Evolutionary conservation across 1,140 invertebrate genomes (phyloP).

Genomic region (Ooceraea biroi): DNA sequence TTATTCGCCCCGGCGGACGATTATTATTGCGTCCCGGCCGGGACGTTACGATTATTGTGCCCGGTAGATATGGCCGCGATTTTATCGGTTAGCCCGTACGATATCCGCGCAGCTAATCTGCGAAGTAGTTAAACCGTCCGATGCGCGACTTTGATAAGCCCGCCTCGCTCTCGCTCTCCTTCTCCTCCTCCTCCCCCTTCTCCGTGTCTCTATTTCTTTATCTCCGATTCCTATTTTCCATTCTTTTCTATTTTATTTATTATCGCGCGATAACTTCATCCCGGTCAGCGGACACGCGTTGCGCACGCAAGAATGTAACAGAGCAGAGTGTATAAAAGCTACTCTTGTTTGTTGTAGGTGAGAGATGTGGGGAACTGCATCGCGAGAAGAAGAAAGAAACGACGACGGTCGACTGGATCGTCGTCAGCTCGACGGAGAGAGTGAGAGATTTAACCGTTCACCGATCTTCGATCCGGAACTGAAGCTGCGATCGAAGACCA

Average conservation of each 20-base stretch:
- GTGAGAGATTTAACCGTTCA: no score
- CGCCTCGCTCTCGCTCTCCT: neutral
- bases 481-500: no score
- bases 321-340: neutral
- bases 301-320: slow-evolving; percentile 10
- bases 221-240: neutral
- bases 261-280: slow-evolving; percentile 48
- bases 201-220: neutral
- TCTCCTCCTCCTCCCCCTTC: neutral
- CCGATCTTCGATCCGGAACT: no score
- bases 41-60: slow-evolving; percentile 75
- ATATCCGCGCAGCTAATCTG: slow-evolving; percentile 64
- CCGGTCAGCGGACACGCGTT: slow-evolving; percentile 13
- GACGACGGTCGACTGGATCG: neutral
- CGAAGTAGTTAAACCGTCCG: slow-evolving; percentile 62
- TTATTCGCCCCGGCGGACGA: slow-evolving; percentile 62
- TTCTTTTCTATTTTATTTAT: slow-evolving; percentile 18
- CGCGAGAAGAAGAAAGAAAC: neutral
- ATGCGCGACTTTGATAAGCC: slow-evolving; percentile 64
- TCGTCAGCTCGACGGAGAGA: no score
- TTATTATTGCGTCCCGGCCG: slow-evolving; percentile 54
- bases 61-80: slow-evolving; percentile 65
- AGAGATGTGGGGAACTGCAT: neutral
- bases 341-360: neutral
- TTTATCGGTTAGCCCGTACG: slow-evolving; percentile 64